Percentiles rank a stretch among this genome's conserved stretches.
These are phyloP conservation scores for Apolygus lucorum DNA, from an alignment of 1,140 invertebrate species.

Conservation along the genomic window DNA sequence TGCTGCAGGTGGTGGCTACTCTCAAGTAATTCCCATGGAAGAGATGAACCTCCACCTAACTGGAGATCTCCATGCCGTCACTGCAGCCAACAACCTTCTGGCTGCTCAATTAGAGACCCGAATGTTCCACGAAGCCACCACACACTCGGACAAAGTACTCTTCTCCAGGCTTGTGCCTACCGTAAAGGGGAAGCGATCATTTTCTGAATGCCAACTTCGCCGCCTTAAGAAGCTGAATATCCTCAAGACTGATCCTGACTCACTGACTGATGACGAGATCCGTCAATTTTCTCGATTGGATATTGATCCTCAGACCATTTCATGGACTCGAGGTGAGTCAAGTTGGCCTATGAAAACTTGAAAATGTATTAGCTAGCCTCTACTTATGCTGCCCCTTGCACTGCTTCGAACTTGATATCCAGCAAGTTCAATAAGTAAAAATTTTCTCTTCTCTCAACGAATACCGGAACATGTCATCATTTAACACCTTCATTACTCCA, in stretches of 20 bases:
- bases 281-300: slow-evolving; percentile 74
- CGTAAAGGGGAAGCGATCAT: slow-evolving; percentile 58
- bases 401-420: too few relatives aligned
- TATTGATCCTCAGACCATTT: slow-evolving; percentile 83
- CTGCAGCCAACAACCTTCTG: slow-evolving; percentile 93
- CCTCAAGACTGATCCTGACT: slow-evolving; percentile 73
- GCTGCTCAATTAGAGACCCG: slow-evolving; percentile 90
- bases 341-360: too few relatives aligned
- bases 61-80: slow-evolving; percentile 97
- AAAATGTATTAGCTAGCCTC: too few relatives aligned
- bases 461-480: too few relatives aligned
- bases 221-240: slow-evolving; percentile 49
- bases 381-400: too few relatives aligned
- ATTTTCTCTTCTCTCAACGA: too few relatives aligned
- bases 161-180: slow-evolving; percentile 80
- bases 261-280: slow-evolving; percentile 71
- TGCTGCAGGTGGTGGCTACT: slow-evolving; percentile 90
- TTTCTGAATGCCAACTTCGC: slow-evolving; percentile 21
- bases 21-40: slow-evolving; percentile 97
- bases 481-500: too few relatives aligned
- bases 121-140: slow-evolving; percentile 89
- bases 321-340: slow-evolving; percentile 86
- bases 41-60: slow-evolving; percentile 99
- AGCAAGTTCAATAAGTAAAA: too few relatives aligned
- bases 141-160: slow-evolving; percentile 78